Evolutionary conservation across 2,797 vertebrate species (phyloP), one percentile per base, ranked within the genome.

Genomic region (Falco naumanni): DNA sequence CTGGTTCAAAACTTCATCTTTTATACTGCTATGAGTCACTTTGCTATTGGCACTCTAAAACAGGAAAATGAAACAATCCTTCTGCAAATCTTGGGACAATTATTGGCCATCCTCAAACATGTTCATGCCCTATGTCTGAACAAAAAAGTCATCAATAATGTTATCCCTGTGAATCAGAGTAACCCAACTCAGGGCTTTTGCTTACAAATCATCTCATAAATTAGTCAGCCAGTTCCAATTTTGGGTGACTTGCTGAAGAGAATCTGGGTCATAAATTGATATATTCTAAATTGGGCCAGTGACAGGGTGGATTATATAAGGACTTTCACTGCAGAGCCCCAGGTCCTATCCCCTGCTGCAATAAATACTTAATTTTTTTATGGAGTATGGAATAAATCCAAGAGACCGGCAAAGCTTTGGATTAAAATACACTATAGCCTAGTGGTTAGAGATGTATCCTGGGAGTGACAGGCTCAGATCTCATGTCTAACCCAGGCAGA

Each of bases 241-340:
- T 87, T 89, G 64, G 31, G 83, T 79, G 66, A 87, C 77, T 90
- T 64, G 56, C 70, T 95, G 77, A 94, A 86, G 59, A 84, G 70
- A 89, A 86, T 87, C 76, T 90, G 79, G 90, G 59, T 94, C 88
- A 84, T 96, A 96, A 95, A 96, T 89, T 83, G 57, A 77, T 89
- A 89, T 61, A 61, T 47, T 68, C 64, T 89, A 88, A 93, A 92
- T 17, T 85, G 65, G 54, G 61, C 70, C 79, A 72, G 71, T 75
- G 87, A 89, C 87, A 78, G 29, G 34, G 13, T 86, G 57, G 79
- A 87, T 92, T 92, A 78, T 71, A 61, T 91, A 83, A 89, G 57
- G 75, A 80, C 71, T 94, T 89, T 57, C 71, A 54, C 79, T 87
- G 72, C 41, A 69, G 57, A 92, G 72, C 50, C 53, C 37, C 19